Evolutionary conservation across 2,113 vertebrate genomes (phyloP).

Genomic region (Arizona elegans): DNA sequence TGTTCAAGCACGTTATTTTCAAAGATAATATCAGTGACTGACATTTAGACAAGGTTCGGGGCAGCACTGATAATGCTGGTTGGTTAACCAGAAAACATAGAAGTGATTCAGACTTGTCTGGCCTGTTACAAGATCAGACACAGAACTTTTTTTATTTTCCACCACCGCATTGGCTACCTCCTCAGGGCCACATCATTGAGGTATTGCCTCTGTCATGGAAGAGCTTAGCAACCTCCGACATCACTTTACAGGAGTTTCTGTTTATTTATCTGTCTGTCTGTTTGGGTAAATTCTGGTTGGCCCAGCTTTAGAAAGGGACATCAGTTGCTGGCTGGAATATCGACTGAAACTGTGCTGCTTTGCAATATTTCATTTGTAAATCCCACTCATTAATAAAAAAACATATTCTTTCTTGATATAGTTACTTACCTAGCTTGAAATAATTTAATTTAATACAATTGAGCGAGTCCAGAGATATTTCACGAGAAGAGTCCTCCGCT

Average conservation of each 20-base stretch:
- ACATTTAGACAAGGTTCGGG: slow-evolving; percentile 5
- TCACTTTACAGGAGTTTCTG: background rate
- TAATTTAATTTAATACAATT: too few relatives aligned
- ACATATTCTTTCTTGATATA: background rate
- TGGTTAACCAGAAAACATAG: background rate
- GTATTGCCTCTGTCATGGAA: background rate
- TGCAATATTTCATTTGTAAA: background rate
- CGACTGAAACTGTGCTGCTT: background rate
- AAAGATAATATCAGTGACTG: slow-evolving; percentile 32
- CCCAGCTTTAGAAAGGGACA: background rate
- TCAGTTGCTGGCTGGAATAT: background rate
- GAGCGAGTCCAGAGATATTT: too few relatives aligned
- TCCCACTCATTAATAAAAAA: background rate
- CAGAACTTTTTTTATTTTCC: background rate
- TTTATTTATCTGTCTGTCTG: background rate
- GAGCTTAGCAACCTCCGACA: background rate
- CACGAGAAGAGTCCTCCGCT: too few relatives aligned
- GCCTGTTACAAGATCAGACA: background rate
- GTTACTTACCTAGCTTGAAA: background rate
- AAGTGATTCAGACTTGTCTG: slow-evolving; percentile 17
- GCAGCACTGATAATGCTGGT: slow-evolving; percentile 6
- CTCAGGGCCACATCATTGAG: background rate
- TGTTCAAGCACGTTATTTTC: slow-evolving; percentile 24
- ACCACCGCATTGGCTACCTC: background rate
- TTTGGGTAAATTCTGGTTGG: background rate